Base-by-base conservation (phyloP, 2,113 vertebrate genomes). In the Cisticola juncidis region DNA sequence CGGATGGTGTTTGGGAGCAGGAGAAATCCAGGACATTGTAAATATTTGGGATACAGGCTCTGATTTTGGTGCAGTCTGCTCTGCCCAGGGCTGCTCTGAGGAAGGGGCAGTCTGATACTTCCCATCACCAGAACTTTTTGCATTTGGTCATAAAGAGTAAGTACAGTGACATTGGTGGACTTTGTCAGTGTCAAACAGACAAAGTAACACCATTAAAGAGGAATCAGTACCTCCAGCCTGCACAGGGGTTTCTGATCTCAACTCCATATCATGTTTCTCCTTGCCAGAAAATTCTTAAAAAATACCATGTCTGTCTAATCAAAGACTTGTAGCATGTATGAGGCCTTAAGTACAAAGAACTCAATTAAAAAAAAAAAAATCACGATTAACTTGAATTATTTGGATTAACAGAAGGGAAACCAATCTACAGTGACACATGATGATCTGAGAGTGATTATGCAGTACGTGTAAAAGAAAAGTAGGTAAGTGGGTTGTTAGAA, bases 371-470 rank as follows among this genome's bases (percentile, higher is more conserved):
- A 48, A 64, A 33, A 29, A 61, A 60, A 45, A 82, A 9, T 71
- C 61, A 38, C 20, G 53, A n/a, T 85, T 87, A 74, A 76, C 73
- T 79, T 80, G 62, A 92, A 85, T 87, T 90, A 88, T 90, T 94
- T 92, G 79, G 47, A 73, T 94, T 94, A 95, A 88, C 68, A 66
- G 84, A 95, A 92, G 33, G 29, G 58, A 88, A 69, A 66, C 1
- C 3, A 70, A 90, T 66, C 92, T 78, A 66, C 33, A 74, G 64
- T 78, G 76, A 92, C 83, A 95, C 40, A 78, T 56, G 88, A 93
- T 94, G 91, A 95, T 92, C 72, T 81, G 68, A 92, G 76, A 60
- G 40, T 93, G 90, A 92, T 93, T 92, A 88, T 80, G 42, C 50
- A 57, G 70, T 82, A 72, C 70, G 71, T 77, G 57, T 72, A 76